Evolutionary conservation across 2,113 vertebrate genomes (phyloP).

Genomic region (human (Homo sapiens)): DNA sequence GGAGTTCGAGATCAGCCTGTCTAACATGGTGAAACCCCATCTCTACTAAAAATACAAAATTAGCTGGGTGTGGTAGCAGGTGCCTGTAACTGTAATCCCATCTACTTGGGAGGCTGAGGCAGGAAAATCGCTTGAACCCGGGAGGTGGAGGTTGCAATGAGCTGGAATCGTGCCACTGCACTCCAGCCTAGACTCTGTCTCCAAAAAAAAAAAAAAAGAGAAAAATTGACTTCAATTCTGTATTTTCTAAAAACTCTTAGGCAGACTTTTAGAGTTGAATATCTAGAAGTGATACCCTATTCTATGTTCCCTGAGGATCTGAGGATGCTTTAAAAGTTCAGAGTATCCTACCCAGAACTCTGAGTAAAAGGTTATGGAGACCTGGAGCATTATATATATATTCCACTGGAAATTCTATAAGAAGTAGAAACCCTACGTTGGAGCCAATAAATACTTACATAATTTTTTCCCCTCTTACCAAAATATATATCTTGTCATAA

Average conservation of each 20-base stretch:
- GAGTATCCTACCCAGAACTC: neutral
- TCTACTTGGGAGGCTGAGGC: too few relatives aligned
- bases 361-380: neutral
- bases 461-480: neutral
- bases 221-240: neutral
- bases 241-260: neutral
- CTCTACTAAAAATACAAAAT: too few relatives aligned
- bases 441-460: neutral
- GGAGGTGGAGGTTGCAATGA: too few relatives aligned
- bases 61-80: too few relatives aligned
- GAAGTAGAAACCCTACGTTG: neutral
- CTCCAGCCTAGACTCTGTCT: too few relatives aligned
- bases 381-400: neutral
- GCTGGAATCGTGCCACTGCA: too few relatives aligned
- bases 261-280: neutral
- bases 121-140: too few relatives aligned
- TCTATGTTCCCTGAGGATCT: neutral
- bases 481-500: neutral
- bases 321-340: neutral
- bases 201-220: too few relatives aligned
- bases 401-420: neutral
- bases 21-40: too few relatives aligned
- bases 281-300: neutral
- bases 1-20: too few relatives aligned
- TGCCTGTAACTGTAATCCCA: too few relatives aligned